A percentile compares a stretch with the other conserved stretches of the same genome.
These are phyloP conservation scores for Ophion obscuratus DNA, from an alignment of 2,888 invertebrate species.

Conservation along the genomic window DNA sequence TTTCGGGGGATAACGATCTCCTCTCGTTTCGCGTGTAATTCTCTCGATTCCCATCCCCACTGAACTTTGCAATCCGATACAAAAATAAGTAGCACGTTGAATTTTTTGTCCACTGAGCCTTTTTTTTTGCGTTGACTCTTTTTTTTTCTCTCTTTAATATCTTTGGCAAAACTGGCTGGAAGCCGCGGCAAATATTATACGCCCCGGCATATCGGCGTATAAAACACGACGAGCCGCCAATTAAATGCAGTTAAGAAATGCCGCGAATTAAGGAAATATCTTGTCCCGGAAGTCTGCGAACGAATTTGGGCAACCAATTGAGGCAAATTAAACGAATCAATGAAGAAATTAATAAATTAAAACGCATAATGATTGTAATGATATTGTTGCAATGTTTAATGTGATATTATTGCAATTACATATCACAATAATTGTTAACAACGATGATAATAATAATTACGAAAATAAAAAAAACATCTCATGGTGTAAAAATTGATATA, in stretches of 20 bases:
- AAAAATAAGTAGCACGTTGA: constrained; percentile 33
- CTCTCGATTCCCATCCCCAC: constrained; percentile 15
- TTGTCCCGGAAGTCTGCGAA: not conserved
- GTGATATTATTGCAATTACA: too few relatives aligned
- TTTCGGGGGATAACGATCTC: constrained; percentile 14
- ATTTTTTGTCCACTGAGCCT: not conserved
- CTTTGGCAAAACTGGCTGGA: constrained; percentile 18
- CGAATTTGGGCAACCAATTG: not conserved
- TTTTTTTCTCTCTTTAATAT: not conserved
- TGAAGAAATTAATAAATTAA: not conserved
- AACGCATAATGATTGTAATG: not conserved
- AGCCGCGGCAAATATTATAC: constrained; percentile 2
- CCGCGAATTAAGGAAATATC: constrained; percentile 14
- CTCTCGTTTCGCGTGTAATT: not conserved
- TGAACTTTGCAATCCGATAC: constrained; percentile 15
- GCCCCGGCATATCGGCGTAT: not conserved
- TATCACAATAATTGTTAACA: too few relatives aligned
- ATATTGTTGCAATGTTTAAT: too few relatives aligned
- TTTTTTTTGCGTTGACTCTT: not conserved
- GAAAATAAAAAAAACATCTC: too few relatives aligned
- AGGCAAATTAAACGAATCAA: not conserved
- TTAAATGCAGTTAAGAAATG: constrained; percentile 23
- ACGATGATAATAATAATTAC: too few relatives aligned
- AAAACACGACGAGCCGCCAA: constrained; percentile 10
- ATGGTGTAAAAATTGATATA: too few relatives aligned